These are phyloP conservation scores for Gnathonemus longibarbis DNA, from an alignment of 2,113 vertebrate species.

Conservation along the genomic window DNA sequence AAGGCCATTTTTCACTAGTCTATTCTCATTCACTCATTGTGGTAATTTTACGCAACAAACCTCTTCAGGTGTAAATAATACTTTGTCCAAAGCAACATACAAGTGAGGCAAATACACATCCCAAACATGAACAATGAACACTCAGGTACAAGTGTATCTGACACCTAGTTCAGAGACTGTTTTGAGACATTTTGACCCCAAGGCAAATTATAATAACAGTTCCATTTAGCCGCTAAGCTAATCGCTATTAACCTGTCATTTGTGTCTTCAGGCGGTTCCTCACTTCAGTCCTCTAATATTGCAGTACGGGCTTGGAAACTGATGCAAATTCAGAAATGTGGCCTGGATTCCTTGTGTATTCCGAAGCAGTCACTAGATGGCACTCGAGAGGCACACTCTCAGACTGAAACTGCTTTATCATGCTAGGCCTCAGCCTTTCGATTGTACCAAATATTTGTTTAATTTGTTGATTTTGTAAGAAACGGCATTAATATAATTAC, in stretches of 20 bases:
- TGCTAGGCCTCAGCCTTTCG: background rate
- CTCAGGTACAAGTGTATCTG: background rate
- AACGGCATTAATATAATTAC: background rate
- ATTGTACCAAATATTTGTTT: background rate
- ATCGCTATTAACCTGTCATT: background rate
- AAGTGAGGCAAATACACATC: background rate
- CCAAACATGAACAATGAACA: background rate
- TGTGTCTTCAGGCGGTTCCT: background rate
- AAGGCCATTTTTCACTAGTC: background rate
- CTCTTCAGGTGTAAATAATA: background rate
- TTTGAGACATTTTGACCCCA: background rate
- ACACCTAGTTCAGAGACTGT: background rate
- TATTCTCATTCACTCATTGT: background rate
- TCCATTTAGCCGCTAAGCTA: background rate
- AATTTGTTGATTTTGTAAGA: background rate
- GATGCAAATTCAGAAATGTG: background rate
- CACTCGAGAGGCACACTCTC: background rate
- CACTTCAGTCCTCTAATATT: background rate
- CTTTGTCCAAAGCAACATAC: background rate
- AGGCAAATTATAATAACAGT: background rate
- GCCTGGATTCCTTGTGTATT: background rate
- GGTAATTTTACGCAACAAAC: background rate
- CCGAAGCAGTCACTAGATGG: background rate
- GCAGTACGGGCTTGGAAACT: background rate
- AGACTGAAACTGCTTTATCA: slow-evolving; percentile 6